phyloP scores from a whole-genome alignment of 1,140 invertebrate species.

The Carcinoscorpius rotundicauda region DNA sequence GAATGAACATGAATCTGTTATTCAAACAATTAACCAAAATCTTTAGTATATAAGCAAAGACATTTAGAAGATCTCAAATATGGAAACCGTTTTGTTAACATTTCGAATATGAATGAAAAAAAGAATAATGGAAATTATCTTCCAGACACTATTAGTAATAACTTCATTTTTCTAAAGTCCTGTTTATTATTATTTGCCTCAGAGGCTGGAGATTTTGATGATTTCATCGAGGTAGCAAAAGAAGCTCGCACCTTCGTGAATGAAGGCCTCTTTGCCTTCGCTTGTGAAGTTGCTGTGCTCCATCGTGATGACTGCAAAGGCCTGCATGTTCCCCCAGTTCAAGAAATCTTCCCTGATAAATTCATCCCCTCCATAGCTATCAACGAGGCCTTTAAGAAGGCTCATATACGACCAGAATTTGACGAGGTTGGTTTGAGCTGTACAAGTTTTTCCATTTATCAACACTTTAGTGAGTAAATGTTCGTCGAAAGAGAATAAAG shows the following conservation, averaged over 20 bases:
- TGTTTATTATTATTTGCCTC: not conserved
- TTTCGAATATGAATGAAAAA: not conserved
- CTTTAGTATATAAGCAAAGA: too few relatives aligned
- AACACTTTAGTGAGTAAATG: too few relatives aligned
- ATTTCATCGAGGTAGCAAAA: constrained; percentile 12
- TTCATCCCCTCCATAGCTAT: constrained; percentile 19
- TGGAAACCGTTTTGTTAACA: not conserved
- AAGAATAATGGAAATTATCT: not conserved
- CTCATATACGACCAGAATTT: constrained; percentile 4
- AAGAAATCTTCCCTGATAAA: constrained; percentile 20
- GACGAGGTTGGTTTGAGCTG: too few relatives aligned
- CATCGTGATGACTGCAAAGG: constrained; percentile 20
- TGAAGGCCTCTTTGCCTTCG: constrained; percentile 26
- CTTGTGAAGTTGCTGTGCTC: constrained; percentile 19
- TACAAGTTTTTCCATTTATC: not conserved
- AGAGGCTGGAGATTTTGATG: constrained; percentile 13
- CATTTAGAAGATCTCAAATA: too few relatives aligned
- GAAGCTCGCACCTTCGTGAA: constrained; percentile 23
- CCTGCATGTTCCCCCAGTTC: constrained; percentile 16
- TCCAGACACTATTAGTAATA: not conserved
- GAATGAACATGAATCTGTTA: not conserved
- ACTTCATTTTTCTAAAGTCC: not conserved
- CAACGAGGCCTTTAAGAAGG: constrained; percentile 13
- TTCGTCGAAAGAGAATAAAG: too few relatives aligned
- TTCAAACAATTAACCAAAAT: too few relatives aligned